Evolutionary conservation across 2,888 invertebrate species (phyloP).

Genomic region (Eremobia ochroleuca): DNA sequence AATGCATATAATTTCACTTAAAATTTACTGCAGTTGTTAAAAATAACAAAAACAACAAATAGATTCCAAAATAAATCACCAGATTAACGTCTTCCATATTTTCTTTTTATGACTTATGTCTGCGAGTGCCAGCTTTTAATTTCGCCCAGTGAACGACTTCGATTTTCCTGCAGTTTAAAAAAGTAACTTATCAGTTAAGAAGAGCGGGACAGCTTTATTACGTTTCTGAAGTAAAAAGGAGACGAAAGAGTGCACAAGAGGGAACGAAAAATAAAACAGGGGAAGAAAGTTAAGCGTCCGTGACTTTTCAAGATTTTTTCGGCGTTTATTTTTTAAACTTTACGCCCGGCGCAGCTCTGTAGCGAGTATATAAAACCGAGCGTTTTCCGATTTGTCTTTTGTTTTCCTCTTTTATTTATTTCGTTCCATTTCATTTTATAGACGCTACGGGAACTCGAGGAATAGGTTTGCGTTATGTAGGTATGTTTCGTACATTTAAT

Average conservation of each 20-base stretch:
- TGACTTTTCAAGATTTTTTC: constrained; percentile 91
- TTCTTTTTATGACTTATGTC: constrained; percentile 89
- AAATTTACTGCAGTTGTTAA: constrained; percentile 41
- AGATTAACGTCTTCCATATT: constrained; percentile 85
- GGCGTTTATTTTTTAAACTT: constrained; percentile 90
- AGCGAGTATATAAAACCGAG: constrained; percentile 85
- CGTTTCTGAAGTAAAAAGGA: constrained; percentile 74
- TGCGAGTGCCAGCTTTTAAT: constrained; percentile 89
- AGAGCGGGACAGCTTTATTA: constrained; percentile 79
- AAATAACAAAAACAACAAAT: constrained; percentile 65
- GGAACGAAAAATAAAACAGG: constrained; percentile 90
- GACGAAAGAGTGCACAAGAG: constrained; percentile 81
- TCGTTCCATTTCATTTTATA: constrained; percentile 77
- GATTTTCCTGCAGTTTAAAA: constrained; percentile 90
- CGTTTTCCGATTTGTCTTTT: constrained; percentile 86
- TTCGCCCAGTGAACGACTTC: constrained; percentile 87
- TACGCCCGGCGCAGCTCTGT: constrained; percentile 80
- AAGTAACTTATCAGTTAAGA: constrained; percentile 90
- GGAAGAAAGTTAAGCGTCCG: constrained; percentile 91
- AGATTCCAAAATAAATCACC: constrained; percentile 76
- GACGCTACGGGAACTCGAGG: constrained; percentile 59
- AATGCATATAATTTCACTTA: constrained; percentile 3
- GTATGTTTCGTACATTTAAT: constrained; percentile 40
- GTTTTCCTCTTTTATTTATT: constrained; percentile 81
- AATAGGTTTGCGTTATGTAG: constrained; percentile 53